A percentile compares a stretch with the other conserved stretches of the same genome.
Conservation (phyloP, 2,797 vertebrate genomes). For the Choloepus didactylus region DNA sequence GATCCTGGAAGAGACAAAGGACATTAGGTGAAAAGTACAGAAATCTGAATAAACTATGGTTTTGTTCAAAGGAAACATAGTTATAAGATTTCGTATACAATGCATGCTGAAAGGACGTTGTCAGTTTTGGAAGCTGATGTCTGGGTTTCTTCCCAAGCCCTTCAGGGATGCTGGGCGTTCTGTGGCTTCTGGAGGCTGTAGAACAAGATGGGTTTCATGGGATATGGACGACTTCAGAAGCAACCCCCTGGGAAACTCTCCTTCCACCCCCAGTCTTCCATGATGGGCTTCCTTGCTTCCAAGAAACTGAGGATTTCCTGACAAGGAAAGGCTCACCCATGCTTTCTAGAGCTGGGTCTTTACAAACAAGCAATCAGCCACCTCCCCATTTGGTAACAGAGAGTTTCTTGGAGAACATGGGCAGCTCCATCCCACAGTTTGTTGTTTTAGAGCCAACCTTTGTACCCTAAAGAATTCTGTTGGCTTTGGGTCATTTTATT, state of each 20-base stretch:
- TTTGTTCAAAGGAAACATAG: neutral
- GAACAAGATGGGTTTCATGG: neutral
- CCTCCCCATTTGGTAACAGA: neutral
- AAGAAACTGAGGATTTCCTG: neutral
- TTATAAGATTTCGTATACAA: neutral
- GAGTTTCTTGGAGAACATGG: neutral
- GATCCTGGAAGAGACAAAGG: neutral
- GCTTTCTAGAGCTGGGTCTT: neutral
- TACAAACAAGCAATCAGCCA: neutral
- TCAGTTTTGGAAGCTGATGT: neutral
- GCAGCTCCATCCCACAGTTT: neutral
- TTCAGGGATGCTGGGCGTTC: neutral
- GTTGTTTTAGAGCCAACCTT: conserved; percentile 6
- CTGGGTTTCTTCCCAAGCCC: neutral
- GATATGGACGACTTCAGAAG: neutral
- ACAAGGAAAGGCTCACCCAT: neutral
- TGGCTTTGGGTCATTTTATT: neutral
- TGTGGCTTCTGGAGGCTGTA: neutral
- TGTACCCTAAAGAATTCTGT: neutral
- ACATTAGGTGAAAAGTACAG: neutral
- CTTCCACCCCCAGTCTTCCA: neutral
- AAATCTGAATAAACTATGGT: neutral
- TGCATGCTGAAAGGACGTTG: neutral
- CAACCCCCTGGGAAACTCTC: neutral
- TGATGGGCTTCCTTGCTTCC: neutral